Percentiles rank a stretch among this genome's conserved stretches.
These are phyloP conservation scores for Caenorhabditis auriculariae DNA, from an alignment of 2,888 invertebrate genomes.

Conservation along the genomic window DNA sequence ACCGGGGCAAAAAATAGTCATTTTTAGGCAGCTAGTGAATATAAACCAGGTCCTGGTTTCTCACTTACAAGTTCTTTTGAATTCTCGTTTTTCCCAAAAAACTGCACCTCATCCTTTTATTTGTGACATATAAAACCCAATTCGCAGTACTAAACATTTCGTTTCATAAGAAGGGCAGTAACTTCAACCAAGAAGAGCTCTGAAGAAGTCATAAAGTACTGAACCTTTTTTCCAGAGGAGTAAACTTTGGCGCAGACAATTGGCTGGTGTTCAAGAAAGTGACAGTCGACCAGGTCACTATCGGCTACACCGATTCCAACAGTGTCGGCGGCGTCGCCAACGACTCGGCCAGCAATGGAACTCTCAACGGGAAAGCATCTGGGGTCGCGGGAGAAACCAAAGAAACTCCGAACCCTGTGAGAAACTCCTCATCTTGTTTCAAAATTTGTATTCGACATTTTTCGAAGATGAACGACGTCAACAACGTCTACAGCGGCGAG, in stretches of 20 bases:
- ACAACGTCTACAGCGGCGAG: conserved; percentile 41
- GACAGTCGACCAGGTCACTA: conserved; percentile 51
- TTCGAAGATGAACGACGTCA: conserved; percentile 21
- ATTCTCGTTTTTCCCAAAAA: background rate
- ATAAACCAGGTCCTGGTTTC: too few relatives aligned
- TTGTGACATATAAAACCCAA: too few relatives aligned
- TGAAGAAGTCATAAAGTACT: too few relatives aligned
- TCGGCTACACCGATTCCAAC: conserved; percentile 19
- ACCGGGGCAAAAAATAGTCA: too few relatives aligned
- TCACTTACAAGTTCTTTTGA: too few relatives aligned
- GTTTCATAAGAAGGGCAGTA: too few relatives aligned
- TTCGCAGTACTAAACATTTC: too few relatives aligned
- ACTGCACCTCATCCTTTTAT: background rate
- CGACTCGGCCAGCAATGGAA: conserved; percentile 22
- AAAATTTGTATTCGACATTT: background rate
- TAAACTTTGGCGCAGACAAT: conserved; percentile 57
- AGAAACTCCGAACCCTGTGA: conserved; percentile 12
- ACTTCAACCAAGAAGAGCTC: too few relatives aligned
- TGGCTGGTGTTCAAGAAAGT: conserved; percentile 59
- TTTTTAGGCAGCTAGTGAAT: too few relatives aligned
- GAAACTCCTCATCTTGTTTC: too few relatives aligned
- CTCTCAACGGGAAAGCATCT: conserved; percentile 21
- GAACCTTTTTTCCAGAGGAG: conserved; percentile 36
- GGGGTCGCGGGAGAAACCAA: conserved; percentile 17
- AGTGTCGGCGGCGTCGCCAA: conserved; percentile 18